Base-by-base conservation (phyloP, 2,888 invertebrate genomes). In the Sialis lutaria region DNA sequence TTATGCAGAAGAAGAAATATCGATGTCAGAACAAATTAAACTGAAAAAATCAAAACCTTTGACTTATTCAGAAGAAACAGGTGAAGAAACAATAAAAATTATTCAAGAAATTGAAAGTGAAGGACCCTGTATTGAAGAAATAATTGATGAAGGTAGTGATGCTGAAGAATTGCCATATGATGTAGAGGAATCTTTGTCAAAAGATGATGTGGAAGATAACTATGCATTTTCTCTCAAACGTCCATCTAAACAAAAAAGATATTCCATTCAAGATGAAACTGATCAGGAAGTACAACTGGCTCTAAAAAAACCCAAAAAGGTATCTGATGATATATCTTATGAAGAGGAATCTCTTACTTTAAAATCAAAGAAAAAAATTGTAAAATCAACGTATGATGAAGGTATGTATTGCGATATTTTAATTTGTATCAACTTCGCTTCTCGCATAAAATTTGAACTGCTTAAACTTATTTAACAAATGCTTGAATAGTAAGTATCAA, bases 1-100 rank as follows among this genome's bases (percentile, higher is more conserved):
- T 0, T 88, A 88, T 60, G 86, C 85, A 37, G 88, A 87, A 66
- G 88, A 88, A 69, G 86, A 88, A 66, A 82, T 88, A 54, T 84
- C 85, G 6, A 82, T 88, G 80, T 79, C 83, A 4, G 83, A 85
- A 49, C 87, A 84, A 64, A 79, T 88, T 1, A 83, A 82, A 64
- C 57, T 88, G 6, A 85, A 82, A 60, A 83, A 82, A 56, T 77
- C 73, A 47, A 77, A 77, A 52, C 79, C 79, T 46, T 75, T 77
- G 49, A 83, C 84, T 2, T 85, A 79, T 60, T 74, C 72, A 8
- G 88, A 88, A 66, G 86, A 82, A 65, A 73, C 80, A 12, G 79
- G 79, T 48, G 85, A 86, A 68, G 75, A 82, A 50, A 81, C 80
- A 1, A 80, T 87, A 39, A 74, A 77, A 59, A 68, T 82, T 43